phyloP scores from a whole-genome alignment of 1,140 invertebrate genomes.

The Varroa destructor region DNA sequence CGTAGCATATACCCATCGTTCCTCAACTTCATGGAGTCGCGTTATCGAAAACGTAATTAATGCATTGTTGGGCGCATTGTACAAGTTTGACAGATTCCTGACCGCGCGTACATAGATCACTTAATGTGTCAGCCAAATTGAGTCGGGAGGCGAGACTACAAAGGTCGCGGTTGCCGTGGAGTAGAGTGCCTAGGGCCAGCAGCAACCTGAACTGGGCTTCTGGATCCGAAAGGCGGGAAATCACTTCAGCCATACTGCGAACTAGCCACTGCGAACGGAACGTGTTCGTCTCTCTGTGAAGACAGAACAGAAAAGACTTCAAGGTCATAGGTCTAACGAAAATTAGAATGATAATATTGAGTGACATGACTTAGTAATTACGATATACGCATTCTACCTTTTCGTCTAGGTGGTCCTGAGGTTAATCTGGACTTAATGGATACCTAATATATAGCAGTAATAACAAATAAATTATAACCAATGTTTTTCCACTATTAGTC shows the following conservation, averaged over 20 bases:
- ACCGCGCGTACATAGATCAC: background rate
- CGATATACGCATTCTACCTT: too few species aligned
- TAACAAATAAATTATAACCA: too few species aligned
- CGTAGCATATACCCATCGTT: too few species aligned
- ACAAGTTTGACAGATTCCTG: conserved; percentile 3
- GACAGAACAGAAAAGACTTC: too few species aligned
- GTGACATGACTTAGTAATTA: too few species aligned
- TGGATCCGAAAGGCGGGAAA: background rate
- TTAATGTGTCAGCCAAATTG: conserved; percentile 8
- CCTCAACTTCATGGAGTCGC: too few species aligned
- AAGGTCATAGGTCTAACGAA: too few species aligned
- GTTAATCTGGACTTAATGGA: too few species aligned
- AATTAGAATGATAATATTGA: too few species aligned
- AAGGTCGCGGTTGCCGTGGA: background rate
- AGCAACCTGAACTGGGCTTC: conserved; percentile 21
- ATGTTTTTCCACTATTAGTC: too few species aligned
- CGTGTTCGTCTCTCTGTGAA: background rate
- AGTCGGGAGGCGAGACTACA: background rate
- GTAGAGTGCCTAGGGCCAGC: conserved; percentile 2
- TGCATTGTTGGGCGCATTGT: conserved; percentile 25
- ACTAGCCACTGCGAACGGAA: conserved; percentile 12
- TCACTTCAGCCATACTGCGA: conserved; percentile 14
- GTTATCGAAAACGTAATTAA: conserved; percentile 3
- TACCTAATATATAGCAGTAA: too few species aligned
- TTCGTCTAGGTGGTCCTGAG: too few species aligned